phyloP scores from a whole-genome alignment of 2,113 vertebrate genomes.

The Halichoerus grypus region DNA sequence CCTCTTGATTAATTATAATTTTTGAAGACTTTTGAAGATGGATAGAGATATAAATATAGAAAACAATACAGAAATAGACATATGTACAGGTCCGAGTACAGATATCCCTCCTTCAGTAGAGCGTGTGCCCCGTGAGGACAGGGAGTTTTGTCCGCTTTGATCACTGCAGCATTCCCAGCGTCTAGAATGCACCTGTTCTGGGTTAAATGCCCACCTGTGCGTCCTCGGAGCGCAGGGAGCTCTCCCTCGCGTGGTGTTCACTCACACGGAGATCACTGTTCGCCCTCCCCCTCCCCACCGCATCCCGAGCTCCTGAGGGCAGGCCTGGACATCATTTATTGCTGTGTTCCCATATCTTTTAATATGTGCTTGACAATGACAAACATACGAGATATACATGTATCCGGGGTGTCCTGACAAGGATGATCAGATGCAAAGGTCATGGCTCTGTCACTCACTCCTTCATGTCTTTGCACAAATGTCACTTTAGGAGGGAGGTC shows the following conservation, averaged over 20 bases:
- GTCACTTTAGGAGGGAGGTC: background rate
- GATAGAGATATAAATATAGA: background rate
- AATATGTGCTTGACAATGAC: no score
- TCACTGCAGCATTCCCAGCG: background rate
- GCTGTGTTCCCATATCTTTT: fast-evolving
- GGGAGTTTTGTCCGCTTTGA: background rate
- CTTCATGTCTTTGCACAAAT: no score
- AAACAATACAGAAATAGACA: background rate
- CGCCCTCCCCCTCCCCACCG: fast-evolving
- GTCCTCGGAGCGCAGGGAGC: background rate
- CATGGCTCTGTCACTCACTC: background rate
- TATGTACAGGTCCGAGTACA: no score
- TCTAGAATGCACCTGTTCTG: background rate
- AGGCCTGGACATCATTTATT: no score
- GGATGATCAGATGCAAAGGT: fast-evolving
- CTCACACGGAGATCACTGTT: background rate
- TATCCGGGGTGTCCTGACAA: fast-evolving
- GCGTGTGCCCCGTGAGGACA: fast-evolving
- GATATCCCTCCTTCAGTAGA: background rate
- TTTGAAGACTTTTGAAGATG: background rate
- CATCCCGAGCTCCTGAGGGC: background rate
- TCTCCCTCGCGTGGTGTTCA: fast-evolving
- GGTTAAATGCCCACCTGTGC: background rate
- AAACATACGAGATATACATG: no score
- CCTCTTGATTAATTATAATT: background rate